Base-by-base conservation (phyloP, 2,888 invertebrate species). In the Nomada lathburiana region DNA sequence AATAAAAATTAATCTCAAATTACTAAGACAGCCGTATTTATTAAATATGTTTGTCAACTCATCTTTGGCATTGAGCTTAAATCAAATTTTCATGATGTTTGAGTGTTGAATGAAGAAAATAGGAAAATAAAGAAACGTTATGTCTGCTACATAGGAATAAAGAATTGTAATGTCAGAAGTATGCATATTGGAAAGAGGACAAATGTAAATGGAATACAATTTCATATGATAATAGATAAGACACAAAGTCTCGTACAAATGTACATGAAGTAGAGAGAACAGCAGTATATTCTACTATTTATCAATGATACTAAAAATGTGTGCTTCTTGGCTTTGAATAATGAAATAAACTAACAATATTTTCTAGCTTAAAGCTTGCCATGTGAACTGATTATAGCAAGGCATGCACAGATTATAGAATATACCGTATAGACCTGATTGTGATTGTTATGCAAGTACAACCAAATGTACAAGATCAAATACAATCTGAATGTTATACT, bases 301-400 rank as follows among this genome's bases (percentile, higher is more conserved):
- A 75, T 81, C 84, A 82, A 86, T 85, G 73, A 87, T 80, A 85
- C 80, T 80, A 87, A 70, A 83, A 80, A 80, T 82, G 83, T 85
- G 81, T 84, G 59, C 70, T 85, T 1, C 36, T 81, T 83, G 71
- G 80, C 82, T 72, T 86, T 72, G 62, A 83, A 86, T 72, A 80
- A 82, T 42, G 83, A 68, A 79, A 79, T 76, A 70, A 80, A 71
- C 68, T 80, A 82, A 88, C 68, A 85, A 72, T 85, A 80, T 83
- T 78, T 76, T 81, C 80, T 82, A 86, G 78, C 80, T 88, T 77
- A 52, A 86, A 90, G 86, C 88, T 89, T 86, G 83, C 86, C 82
- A 83, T 86, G 84, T 86, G 84, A 85, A 81, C 64, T 90, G 86
- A 90, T 70, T 82, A 87, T 86, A 84, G 85, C 87, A 85, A 83